Evolutionary conservation across 2,888 invertebrate genomes (phyloP), one percentile per base, ranked within the genome.

Genomic region (Metellina segmentata): DNA sequence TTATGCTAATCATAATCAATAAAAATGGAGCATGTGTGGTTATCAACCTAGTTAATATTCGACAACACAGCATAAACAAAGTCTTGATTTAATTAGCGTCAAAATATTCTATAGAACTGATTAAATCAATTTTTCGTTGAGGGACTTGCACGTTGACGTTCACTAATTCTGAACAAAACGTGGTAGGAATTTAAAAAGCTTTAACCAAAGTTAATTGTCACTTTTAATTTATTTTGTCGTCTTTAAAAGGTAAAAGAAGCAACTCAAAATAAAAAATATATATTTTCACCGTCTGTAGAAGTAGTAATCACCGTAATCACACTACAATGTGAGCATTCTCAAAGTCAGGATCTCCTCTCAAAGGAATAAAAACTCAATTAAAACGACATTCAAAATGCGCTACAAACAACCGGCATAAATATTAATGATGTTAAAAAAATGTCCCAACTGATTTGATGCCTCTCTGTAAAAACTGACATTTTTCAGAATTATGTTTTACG

Each of bases 361-460:
- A 61, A 61, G 9, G 61, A 16, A 9, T 7, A 61, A 61, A 61
- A 61, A 61, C 61, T 61, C 61, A 74, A 85, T 75, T 85, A 85
- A 83, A 61, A 16, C 74, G 51, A 9, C 61, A 85, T 85, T 85
- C 75, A 34, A 70, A 82, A 82, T 53, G 71, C 19, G 19, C 19
- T 51, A 11, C 71, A 52, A 85, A 87, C 79, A 53, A 51, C 52
- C 48, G 61, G 74, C 75, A 86, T 86, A 69, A 81, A 89, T 89
- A 89, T 82, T 89, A 89, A 81, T 89, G 89, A 89, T 61, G 16
- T 16, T n/a, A 61, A 86, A 85, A 85, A 86, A 70, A 78, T 0
- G 13, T 11, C 6, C 19, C 6, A 34, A n/a, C 74, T 61, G 61
- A 11, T 61, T 48, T 89, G 81, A 81, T n/a, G 75, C 53, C 74